Evolutionary conservation across 2,113 vertebrate species (phyloP), one percentile per base, ranked within the genome.

Genomic region (Limnothrissa miodon): DNA sequence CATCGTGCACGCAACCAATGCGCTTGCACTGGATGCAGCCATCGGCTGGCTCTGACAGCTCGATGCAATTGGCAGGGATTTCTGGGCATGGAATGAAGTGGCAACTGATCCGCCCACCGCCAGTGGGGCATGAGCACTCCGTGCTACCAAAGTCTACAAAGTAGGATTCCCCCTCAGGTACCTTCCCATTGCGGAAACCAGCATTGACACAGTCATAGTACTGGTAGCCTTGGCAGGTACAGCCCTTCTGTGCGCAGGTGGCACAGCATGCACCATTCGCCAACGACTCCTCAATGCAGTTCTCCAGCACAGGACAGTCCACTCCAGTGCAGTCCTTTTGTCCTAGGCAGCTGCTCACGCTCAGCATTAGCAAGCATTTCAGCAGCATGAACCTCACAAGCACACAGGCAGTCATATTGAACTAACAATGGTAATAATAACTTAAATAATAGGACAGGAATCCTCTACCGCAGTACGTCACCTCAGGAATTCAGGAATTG

Each of bases 71-170:
- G 0, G 95, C 90, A 0, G 97, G 97, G 78, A 99, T 86, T 51
- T 99, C 98, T 0, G 97, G 97, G 87, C 98, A 99, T 78, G 95
- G 95, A 91, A 99, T 99, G 88, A 97, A 99, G 91, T 96, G 93
- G 89, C 98, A 99, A 91, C 95, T 96, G 88, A 99, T 99, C 86
- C 95, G 95, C 23, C 98, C 97, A 0, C 98, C 98, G 0, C 97
- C 96, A 0, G 89, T 89, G 0, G 98, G 97, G 85, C 98, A 99
- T 0, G 94, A 95, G 87, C 98, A 99, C 89, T 99, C 97, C 0
- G 98, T 99, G 89, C 97, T 99, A 84, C 98, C 97, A 0, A 98
- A 99, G 90, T 99, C 98, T 80, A 99, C 97, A 0, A 98, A 97
- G 90, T 99, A 99, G 19, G 97, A 97, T 82, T 97, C 95, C 0